phyloP scores from a whole-genome alignment of 2,113 vertebrate species.

The Sclerurus mexicanus region DNA sequence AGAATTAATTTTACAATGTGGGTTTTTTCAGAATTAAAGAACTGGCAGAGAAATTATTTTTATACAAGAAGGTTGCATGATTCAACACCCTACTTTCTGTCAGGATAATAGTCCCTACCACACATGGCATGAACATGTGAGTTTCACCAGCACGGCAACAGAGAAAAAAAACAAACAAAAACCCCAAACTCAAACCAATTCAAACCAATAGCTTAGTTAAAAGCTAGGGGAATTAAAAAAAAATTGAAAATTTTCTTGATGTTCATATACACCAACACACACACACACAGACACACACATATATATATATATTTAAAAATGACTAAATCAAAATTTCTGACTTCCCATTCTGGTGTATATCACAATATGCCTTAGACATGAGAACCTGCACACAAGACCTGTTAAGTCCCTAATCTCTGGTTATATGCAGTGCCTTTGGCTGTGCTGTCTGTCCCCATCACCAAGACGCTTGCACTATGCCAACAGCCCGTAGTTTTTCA shows the following conservation, averaged over 20 bases:
- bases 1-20: not conserved
- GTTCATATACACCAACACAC: not conserved
- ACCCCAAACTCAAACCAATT: not conserved
- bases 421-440: not conserved
- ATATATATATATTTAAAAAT: not conserved
- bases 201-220: not conserved
- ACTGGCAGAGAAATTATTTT: not conserved
- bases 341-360: not conserved
- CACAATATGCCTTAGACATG: not conserved
- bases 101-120: not conserved
- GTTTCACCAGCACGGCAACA: not conserved
- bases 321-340: not conserved
- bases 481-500: not conserved
- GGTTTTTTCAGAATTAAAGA: not conserved
- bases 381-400: not conserved
- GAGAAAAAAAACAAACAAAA: not conserved
- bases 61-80: not conserved
- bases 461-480: not conserved
- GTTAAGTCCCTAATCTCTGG: not conserved
- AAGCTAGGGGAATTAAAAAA: not conserved
- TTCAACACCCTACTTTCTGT: not conserved
- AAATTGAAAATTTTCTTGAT: not conserved
- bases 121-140: not conserved
- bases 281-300: not conserved
- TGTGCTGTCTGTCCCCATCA: not conserved